phyloP scores from a whole-genome alignment of 2,888 invertebrate species.

The Acanthoscelides obtectus region DNA sequence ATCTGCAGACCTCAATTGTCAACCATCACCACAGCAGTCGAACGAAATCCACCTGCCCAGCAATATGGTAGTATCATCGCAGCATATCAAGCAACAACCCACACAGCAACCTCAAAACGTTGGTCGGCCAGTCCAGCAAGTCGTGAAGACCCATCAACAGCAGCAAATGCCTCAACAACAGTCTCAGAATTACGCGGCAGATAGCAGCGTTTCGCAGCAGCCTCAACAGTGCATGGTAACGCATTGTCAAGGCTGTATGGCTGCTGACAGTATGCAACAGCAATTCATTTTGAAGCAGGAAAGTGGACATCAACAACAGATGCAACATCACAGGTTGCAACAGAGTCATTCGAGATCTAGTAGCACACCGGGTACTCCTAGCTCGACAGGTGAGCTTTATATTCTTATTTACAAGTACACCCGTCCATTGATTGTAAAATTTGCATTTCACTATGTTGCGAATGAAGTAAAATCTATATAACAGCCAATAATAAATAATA shows the following conservation, averaged over 20 bases:
- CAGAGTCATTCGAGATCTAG: constrained; percentile 46
- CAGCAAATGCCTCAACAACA: neutral
- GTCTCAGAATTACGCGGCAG: constrained; percentile 25
- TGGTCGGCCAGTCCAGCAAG: neutral
- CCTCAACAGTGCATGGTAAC: constrained; percentile 35
- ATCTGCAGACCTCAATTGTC: constrained; percentile 29
- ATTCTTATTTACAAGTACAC: no score
- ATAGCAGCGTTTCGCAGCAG: constrained; percentile 34
- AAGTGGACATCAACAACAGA: constrained; percentile 3
- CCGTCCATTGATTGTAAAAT: no score
- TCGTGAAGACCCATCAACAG: neutral
- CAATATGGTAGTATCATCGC: constrained; percentile 36
- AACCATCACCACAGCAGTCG: constrained; percentile 33
- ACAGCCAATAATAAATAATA: no score
- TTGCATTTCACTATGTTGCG: no score
- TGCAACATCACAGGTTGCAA: constrained; percentile 11
- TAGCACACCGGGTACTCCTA: constrained; percentile 52
- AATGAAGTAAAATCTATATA: no score
- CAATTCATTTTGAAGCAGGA: constrained; percentile 30
- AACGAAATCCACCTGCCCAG: constrained; percentile 47
- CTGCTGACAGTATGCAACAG: constrained; percentile 47
- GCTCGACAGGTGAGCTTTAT: constrained; percentile 50
- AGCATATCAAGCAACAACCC: neutral
- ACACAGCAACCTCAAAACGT: neutral
- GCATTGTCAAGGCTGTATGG: constrained; percentile 55